Percentiles rank a stretch among this genome's conserved stretches.
Conservation (phyloP, 2,888 invertebrate species). For the Steinernema scapterisci region DNA sequence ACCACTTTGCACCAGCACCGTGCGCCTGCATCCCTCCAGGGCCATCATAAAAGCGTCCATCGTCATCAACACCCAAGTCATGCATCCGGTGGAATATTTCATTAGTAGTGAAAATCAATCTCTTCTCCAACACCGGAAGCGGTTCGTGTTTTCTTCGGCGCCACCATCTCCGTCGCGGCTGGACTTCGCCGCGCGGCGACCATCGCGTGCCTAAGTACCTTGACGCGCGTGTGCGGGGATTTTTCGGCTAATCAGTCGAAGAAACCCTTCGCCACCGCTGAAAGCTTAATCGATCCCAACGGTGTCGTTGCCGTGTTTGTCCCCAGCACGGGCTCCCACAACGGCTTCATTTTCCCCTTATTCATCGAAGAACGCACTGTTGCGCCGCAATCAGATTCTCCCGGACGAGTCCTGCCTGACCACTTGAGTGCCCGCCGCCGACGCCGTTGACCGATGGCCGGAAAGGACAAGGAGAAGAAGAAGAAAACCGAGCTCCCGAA, state of each 20-base stretch:
- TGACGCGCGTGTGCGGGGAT: conserved; percentile 17
- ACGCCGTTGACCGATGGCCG: neutral
- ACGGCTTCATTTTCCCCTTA: conserved; percentile 24
- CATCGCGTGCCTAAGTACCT: conserved; percentile 28
- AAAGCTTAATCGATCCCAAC: conserved; percentile 30
- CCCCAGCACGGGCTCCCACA: conserved; percentile 1
- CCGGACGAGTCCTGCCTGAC: neutral
- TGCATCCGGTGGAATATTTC: conserved; percentile 21
- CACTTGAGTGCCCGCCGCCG: neutral
- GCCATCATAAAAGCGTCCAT: conserved; percentile 11
- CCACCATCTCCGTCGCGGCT: neutral
- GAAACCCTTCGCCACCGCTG: conserved; percentile 8
- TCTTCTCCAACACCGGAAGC: conserved; percentile 23
- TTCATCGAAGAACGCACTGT: conserved; percentile 22
- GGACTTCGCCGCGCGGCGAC: neutral
- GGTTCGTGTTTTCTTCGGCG: conserved; percentile 18
- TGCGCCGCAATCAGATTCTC: neutral
- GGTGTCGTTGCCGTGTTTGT: conserved; percentile 24
- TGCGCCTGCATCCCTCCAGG: too few relatives aligned
- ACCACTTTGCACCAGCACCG: too few relatives aligned
- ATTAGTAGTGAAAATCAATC: conserved; percentile 28
- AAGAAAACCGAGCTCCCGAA: conserved; percentile 39
- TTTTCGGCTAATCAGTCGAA: conserved; percentile 31
- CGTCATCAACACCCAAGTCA: conserved; percentile 14
- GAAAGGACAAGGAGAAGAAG: conserved; percentile 42